Conservation (phyloP, 2,797 vertebrate genomes). For the Myotis daubentonii region DNA sequence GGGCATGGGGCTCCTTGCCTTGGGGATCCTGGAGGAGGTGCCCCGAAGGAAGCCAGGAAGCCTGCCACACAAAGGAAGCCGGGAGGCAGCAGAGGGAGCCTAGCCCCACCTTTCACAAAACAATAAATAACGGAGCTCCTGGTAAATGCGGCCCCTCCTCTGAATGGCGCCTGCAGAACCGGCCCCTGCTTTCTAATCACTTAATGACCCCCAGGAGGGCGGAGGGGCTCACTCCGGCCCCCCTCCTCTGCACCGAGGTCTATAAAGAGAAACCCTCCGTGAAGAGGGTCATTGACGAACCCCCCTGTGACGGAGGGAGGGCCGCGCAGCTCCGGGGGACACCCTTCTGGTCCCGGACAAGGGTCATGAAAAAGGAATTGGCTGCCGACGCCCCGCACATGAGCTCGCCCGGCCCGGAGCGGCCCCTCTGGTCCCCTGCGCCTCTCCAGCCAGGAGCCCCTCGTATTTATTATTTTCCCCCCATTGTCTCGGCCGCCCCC, state of each 20-base stretch:
- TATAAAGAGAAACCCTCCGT: constrained; percentile 71
- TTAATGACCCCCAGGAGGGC: constrained; percentile 81
- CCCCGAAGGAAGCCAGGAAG: neutral
- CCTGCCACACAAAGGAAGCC: constrained; percentile 56
- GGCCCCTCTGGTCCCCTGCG: constrained; percentile 33
- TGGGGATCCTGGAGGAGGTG: neutral
- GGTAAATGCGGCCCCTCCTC: constrained; percentile 64
- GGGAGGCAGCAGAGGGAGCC: constrained; percentile 38
- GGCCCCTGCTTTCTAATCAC: constrained; percentile 79
- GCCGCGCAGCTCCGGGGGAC: constrained; percentile 69
- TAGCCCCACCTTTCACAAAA: constrained; percentile 69
- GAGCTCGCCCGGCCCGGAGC: constrained; percentile 72
- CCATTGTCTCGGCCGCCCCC: constrained; percentile 70
- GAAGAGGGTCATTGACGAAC: constrained; percentile 49
- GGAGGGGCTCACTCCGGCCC: neutral
- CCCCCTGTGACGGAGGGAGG: constrained; percentile 56
- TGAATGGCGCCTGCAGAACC: constrained; percentile 68
- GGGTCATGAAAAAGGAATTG: constrained; percentile 83
- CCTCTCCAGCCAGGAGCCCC: constrained; percentile 74
- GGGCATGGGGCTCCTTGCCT: neutral
- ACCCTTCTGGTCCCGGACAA: constrained; percentile 79
- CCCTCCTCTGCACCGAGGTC: neutral
- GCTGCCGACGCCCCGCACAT: constrained; percentile 81
- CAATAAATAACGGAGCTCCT: constrained; percentile 71
- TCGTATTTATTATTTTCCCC: constrained; percentile 63